Percentiles rank a stretch among this genome's conserved stretches.
These are phyloP conservation scores for Chrysochloris asiatica DNA, from an alignment of 2,113 vertebrate species.

Conservation along the genomic window DNA sequence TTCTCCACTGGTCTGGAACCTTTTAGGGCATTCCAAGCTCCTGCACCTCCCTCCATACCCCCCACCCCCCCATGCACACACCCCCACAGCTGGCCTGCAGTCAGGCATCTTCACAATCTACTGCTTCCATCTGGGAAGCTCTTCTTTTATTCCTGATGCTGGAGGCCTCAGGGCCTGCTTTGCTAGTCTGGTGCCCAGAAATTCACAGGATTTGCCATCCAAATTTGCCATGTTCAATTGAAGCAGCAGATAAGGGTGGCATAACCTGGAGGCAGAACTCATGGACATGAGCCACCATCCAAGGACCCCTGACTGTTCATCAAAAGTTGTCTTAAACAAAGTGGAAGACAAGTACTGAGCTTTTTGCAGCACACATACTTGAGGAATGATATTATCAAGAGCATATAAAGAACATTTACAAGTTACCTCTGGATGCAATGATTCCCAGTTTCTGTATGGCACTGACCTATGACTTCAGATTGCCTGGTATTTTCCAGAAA, in stretches of 20 bases:
- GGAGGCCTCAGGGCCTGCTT: slow-evolving; percentile 61
- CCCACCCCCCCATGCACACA: neutral
- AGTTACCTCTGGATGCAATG: neutral
- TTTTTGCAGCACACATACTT: too few species aligned
- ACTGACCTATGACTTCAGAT: neutral
- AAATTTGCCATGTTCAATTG: neutral
- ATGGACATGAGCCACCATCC: neutral
- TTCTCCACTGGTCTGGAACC: slow-evolving; percentile 60
- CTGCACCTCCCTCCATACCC: neutral
- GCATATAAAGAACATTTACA: neutral
- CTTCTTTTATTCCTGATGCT: slow-evolving; percentile 56
- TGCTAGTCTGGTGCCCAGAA: slow-evolving; percentile 60
- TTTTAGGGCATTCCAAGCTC: slow-evolving; percentile 70
- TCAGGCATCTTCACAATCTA: slow-evolving; percentile 73
- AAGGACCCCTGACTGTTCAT: neutral
- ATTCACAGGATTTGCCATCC: slow-evolving; percentile 36
- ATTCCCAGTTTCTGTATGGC: neutral
- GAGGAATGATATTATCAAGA: neutral
- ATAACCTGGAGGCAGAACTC: neutral
- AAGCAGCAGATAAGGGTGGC: neutral
- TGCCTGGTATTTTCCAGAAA: neutral
- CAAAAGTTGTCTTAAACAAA: neutral
- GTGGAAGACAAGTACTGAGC: neutral
- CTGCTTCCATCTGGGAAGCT: slow-evolving; percentile 72
- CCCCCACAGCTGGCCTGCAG: slow-evolving; percentile 48